Evolutionary conservation across 1,140 invertebrate genomes (phyloP), one percentile per base, ranked within the genome.

Genomic region (Atta cephalotes): DNA sequence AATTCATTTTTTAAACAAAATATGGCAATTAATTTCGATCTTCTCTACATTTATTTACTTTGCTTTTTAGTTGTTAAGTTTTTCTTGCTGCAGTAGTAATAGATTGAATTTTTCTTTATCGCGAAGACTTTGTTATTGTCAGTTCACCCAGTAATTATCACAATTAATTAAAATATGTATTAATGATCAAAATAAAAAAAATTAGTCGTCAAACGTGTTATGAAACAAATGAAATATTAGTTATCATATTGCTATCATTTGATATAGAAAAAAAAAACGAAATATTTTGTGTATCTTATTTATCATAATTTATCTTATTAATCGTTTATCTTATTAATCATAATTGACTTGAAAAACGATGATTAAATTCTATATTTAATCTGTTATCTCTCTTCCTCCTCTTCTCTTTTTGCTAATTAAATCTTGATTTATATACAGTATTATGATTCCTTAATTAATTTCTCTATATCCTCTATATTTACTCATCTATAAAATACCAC

Each of bases 391-490:
- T 66, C 10, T 14, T 31, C 18, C 16, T 39, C 35, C 14, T 31
- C 21, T 12, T 68, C 4, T 14, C 2, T 35, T 39, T 66, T 12
- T 68, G n/a, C n/a, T 68, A 68, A 68, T 68, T 68, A 68, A 68
- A 21, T 68, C 12, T 5, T 49, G 25, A 82, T 82, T 72, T 60
- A 49, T 16, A 60, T 35, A 45, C 6, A 16, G 39, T 45, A 82
- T 82, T 60, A 49, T 72, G 12, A 82, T 60, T 82, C 25, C 25
- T 62, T 84, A 74, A 84, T 84, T 84, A 84, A 84, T 84, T 76
- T 62, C 80, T 63, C 49, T 45, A 45, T 45, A 45, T 45, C 39
- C 9, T 45, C 80, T 76, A 18, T 60, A 71, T 28, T 18, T 9
- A 21, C 21, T 35, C 18, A 35, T 49, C 14, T 49, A 21, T 82